Percentiles rank a stretch among this genome's conserved stretches.
phyloP scores from a whole-genome alignment of 2,113 vertebrate genomes.

The Dasypus novemcinctus region DNA sequence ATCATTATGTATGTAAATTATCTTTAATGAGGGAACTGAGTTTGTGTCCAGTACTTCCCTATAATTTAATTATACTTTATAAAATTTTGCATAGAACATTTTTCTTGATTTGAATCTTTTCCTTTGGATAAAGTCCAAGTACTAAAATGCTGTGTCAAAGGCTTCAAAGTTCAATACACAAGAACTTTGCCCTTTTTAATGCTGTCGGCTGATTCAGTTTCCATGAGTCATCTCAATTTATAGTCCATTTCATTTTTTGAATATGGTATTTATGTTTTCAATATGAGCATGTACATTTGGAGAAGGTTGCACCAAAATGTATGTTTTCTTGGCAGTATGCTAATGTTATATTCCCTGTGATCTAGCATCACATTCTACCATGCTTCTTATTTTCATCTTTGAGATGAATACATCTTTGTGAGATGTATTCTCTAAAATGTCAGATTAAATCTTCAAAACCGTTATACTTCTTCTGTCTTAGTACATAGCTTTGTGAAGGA shows the following conservation, averaged over 20 bases:
- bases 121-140: background rate
- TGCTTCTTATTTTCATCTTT: background rate
- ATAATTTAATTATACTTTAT: background rate
- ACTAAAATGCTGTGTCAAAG: background rate
- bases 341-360: too few relatives aligned
- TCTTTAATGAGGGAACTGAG: background rate
- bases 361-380: background rate
- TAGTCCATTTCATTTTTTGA: background rate
- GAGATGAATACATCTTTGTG: background rate
- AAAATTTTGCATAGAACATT: background rate
- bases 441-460: background rate
- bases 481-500: background rate
- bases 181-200: background rate
- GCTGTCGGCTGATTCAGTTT: background rate
- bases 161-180: background rate
- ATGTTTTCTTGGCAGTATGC: too few relatives aligned
- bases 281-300: fast-evolving
- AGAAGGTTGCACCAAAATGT: background rate
- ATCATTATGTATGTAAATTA: background rate
- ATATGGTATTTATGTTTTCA: background rate
- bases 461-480: background rate
- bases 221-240: background rate
- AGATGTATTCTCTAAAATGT: background rate
- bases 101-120: background rate
- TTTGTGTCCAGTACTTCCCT: background rate